Evolutionary conservation across 2,888 invertebrate species (phyloP), one percentile per base, ranked within the genome.

Genomic region (Loripinus fragilis): DNA sequence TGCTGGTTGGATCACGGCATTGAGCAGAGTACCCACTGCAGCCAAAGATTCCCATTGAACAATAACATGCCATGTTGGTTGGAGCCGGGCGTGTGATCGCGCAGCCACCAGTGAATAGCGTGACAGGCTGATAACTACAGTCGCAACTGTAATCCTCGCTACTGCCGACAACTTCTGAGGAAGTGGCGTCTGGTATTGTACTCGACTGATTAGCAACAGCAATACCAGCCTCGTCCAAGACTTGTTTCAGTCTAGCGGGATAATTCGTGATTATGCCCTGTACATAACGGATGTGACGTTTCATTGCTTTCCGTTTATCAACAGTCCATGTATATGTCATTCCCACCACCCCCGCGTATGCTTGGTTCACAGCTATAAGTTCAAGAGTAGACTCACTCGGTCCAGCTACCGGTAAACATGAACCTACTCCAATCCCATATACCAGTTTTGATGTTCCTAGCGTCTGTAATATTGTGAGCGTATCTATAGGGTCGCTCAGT

Each of bases 181-280:
- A 69, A 0, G 45, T 69, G 8, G 60, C 60, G 41, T 3, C 35
- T 12, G 74, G 74, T n/a, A 74, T 74, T 8, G 23, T 17, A n/a
- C 69, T 74, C 2, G 42, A 30, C 20, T 68, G 69, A 15, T 60
- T 64, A 1, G 69, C 74, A 0, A 69, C 33, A 20, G 17, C 55
- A 1, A 74, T 48, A 8, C 69, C 74, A 15, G 52, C 17, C 35
- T 38, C 41, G 2, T 35, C 20, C 30, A 74, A 30, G 17, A 74
- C 42, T 8, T 60, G 60, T 25, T 68, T 30, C 0, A 74, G 60
- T 17, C 3, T 23, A n/a, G 45, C 68, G 0, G 74, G 74, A 69
- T 74, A 74, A 35, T 74, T 74, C 2, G 74, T 68, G 12, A 74
- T 28, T 20, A 74, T 60, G 8, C 74, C 74, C 35, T 74, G 68